Percentiles rank a stretch among this genome's conserved stretches.
These are phyloP conservation scores for Acanthurus leucopareius DNA, from an alignment of 2,797 vertebrate species.

Conservation along the genomic window DNA sequence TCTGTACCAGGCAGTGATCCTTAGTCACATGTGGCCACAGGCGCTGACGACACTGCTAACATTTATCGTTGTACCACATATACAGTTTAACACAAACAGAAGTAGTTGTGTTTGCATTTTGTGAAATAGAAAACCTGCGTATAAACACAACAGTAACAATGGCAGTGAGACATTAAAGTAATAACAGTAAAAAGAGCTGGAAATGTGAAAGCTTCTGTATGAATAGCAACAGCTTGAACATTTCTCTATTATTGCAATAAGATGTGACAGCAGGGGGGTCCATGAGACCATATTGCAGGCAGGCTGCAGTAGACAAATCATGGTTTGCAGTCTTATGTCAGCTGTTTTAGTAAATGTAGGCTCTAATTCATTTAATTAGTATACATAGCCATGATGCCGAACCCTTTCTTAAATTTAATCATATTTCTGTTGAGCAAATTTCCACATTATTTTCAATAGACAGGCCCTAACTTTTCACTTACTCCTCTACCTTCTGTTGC, in stretches of 20 bases:
- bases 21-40: slow-evolving; percentile 1
- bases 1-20: background rate
- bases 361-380: background rate
- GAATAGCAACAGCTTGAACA: background rate
- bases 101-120: slow-evolving; percentile 6
- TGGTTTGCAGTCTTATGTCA: background rate
- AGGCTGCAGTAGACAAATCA: background rate
- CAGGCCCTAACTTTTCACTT: background rate
- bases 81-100: slow-evolving; percentile 2
- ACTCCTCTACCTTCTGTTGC: slow-evolving; percentile 8
- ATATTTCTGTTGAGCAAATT: background rate
- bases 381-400: background rate
- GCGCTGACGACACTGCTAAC: background rate
- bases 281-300: background rate
- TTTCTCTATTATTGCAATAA: slow-evolving; percentile 6
- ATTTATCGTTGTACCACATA: slow-evolving; percentile 2
- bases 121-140: slow-evolving; percentile 2
- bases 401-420: background rate
- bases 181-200: background rate
- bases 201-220: background rate
- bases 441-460: background rate
- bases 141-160: slow-evolving; percentile 7
- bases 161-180: slow-evolving; percentile 4
- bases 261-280: background rate
- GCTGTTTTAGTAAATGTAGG: background rate